Conservation (phyloP, 64 coral and sea anemone genomes). For the Astreopora myriophthalma region DNA sequence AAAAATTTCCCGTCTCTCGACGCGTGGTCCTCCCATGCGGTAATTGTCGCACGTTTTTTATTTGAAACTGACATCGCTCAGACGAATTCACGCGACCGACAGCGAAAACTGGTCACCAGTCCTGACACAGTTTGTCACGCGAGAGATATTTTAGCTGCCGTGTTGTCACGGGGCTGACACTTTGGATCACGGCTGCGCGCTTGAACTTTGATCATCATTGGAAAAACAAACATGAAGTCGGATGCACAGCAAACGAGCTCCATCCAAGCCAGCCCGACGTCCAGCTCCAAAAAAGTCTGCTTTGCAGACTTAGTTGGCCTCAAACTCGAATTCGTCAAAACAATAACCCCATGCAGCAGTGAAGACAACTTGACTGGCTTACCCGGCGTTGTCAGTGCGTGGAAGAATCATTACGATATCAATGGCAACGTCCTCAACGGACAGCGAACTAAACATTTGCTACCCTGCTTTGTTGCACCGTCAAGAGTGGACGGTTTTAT, state of each 20-base stretch:
- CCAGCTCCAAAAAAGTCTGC: slow-evolving; percentile 22
- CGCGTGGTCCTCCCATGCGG: neutral
- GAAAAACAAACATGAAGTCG: neutral
- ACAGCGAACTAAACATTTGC: neutral
- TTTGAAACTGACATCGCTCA: neutral
- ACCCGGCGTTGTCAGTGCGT: neutral
- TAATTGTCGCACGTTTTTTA: neutral
- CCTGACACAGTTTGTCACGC: neutral
- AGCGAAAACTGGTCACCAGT: neutral
- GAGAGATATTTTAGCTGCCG: neutral
- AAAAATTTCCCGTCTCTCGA: neutral
- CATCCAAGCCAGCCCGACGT: neutral
- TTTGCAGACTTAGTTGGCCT: slow-evolving; percentile 53
- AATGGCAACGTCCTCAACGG: neutral
- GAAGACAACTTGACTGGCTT: slow-evolving; percentile 39
- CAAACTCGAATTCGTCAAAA: slow-evolving; percentile 48
- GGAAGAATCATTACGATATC: neutral
- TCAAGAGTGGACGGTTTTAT: slow-evolving; percentile 36
- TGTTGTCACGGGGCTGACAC: neutral
- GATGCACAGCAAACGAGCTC: neutral
- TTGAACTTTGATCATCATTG: neutral
- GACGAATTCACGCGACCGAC: neutral
- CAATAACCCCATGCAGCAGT: slow-evolving; percentile 65
- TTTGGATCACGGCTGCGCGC: neutral
- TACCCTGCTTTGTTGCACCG: slow-evolving; percentile 14